These are phyloP conservation scores for Meteorus cinctellus DNA, from an alignment of 2,888 invertebrate genomes.

Conservation along the genomic window DNA sequence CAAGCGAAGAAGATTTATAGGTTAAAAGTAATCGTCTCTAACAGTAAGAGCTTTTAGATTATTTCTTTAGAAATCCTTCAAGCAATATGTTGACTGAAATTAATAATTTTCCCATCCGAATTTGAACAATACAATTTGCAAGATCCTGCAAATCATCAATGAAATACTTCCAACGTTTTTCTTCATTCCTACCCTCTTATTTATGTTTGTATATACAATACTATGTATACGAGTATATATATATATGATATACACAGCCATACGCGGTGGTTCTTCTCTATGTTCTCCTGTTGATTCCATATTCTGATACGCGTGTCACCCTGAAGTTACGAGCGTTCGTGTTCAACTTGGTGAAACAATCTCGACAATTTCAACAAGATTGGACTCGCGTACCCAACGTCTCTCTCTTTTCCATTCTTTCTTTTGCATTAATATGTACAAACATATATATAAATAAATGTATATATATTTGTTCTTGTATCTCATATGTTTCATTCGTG, in stretches of 20 bases:
- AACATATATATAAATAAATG: conserved; percentile 13
- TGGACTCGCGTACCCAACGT: conserved; percentile 19
- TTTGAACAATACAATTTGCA: too few relatives aligned
- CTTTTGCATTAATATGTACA: conserved; percentile 43
- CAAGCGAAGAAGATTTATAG: too few relatives aligned
- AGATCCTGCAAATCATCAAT: too few relatives aligned
- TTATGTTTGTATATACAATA: neutral
- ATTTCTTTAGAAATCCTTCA: too few relatives aligned
- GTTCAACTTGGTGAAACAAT: conserved; percentile 45
- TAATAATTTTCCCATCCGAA: too few relatives aligned
- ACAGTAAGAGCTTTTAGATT: too few relatives aligned
- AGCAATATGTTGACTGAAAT: too few relatives aligned
- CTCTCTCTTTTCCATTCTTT: conserved; percentile 37
- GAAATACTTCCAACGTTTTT: conserved; percentile 7
- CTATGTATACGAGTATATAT: neutral
- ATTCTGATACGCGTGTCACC: conserved; percentile 38
- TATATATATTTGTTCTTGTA: conserved; percentile 37
- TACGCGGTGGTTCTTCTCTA: conserved; percentile 8
- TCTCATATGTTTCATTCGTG: conserved; percentile 31
- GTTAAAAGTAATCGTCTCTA: too few relatives aligned
- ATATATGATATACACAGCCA: neutral
- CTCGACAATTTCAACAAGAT: conserved; percentile 22
- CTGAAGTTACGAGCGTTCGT: conserved; percentile 36
- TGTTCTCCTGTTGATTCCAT: conserved; percentile 32
- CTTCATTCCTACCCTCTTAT: conserved; percentile 6